These are phyloP conservation scores for Pteropus rufus DNA, from an alignment of 2,797 vertebrate genomes.

Conservation along the genomic window DNA sequence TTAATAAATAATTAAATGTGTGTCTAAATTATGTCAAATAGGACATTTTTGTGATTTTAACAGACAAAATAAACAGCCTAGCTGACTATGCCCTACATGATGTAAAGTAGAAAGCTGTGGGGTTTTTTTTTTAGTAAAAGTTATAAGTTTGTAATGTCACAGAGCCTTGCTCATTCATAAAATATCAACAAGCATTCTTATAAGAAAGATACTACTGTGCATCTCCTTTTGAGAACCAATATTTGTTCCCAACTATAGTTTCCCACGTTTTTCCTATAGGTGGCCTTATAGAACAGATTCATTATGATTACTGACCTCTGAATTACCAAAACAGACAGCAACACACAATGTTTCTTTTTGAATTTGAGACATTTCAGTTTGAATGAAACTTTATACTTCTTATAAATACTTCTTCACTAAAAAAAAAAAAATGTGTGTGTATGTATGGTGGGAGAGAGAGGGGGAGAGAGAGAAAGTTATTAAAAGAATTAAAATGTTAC, in stretches of 20 bases:
- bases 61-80: background rate
- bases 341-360: background rate
- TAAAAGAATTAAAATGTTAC: background rate
- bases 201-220: background rate
- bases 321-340: background rate
- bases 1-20: constrained; percentile 39
- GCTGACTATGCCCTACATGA: background rate
- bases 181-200: background rate
- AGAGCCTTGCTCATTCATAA: background rate
- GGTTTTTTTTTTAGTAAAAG: background rate
- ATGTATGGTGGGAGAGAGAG: too few species aligned
- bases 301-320: background rate
- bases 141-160: background rate
- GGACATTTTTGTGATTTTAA: constrained; percentile 40
- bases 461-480: background rate
- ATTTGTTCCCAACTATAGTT: background rate
- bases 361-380: constrained; percentile 2
- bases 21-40: constrained; percentile 35
- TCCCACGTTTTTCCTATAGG: background rate
- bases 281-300: background rate
- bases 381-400: background rate
- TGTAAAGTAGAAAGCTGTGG: background rate
- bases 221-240: background rate
- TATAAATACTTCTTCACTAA: background rate
- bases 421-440: background rate